Percentiles rank a stretch among this genome's conserved stretches.
Evolutionary conservation across 2,113 vertebrate species (phyloP).

Genomic region (Antechinus stuartii): DNA sequence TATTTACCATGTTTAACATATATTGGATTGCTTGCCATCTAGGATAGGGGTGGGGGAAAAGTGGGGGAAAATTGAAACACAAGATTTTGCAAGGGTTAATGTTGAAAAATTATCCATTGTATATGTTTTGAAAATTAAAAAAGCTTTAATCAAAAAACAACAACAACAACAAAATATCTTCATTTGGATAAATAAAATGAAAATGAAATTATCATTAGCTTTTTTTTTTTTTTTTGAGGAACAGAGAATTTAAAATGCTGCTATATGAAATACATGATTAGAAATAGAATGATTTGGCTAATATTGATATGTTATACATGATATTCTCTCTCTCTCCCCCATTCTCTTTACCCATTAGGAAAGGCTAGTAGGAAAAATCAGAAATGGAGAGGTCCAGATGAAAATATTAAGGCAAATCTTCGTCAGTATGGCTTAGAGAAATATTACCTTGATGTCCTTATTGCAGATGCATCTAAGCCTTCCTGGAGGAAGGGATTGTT

Average conservation of each 20-base stretch:
- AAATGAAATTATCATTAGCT: conserved; percentile 35
- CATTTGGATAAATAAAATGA: conserved; percentile 21
- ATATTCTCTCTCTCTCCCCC: background rate
- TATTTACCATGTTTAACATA: no score
- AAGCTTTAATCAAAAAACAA: no score
- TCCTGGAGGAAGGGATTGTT: conserved; percentile 90
- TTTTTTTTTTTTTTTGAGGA: conserved; percentile 30
- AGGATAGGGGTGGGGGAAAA: no score
- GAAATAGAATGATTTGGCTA: conserved; percentile 37
- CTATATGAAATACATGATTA: conserved; percentile 45
- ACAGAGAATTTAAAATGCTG: conserved; percentile 22
- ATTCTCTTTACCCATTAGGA: conserved; percentile 81
- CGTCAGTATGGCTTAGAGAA: conserved; percentile 94
- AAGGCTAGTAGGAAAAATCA: conserved; percentile 97
- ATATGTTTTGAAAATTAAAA: no score
- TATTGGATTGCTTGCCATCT: no score
- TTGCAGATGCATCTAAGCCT: conserved; percentile 94
- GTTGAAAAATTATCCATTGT: no score
- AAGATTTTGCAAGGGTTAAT: no score
- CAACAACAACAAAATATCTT: no score
- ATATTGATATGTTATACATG: background rate
- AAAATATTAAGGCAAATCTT: conserved; percentile 97
- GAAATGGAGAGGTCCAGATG: conserved; percentile 98
- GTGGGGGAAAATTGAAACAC: no score
- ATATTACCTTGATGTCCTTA: conserved; percentile 93